Evolutionary conservation across 2,888 invertebrate genomes (phyloP), one percentile per base, ranked within the genome.

Genomic region (Drosophila subquinaria): DNA sequence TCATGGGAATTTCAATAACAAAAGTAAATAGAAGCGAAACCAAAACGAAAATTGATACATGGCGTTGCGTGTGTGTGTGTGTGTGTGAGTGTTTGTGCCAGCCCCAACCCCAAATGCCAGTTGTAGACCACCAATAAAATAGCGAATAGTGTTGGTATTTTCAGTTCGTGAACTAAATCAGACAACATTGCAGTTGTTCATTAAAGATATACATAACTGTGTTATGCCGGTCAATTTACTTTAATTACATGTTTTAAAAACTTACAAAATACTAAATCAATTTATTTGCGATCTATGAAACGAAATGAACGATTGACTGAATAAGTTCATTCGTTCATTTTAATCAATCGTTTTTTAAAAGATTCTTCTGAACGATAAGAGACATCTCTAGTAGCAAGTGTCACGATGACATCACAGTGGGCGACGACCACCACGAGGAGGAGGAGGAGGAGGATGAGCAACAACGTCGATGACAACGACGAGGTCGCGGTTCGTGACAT

Each of bases 21-120:
- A 71, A 73, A 74, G 83, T 80, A 86, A 79, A 74, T 74, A 69
- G 45, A 64, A 43, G 33, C 50, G 42, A 65, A 75, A 52, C 63
- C 45, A 65, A 63, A 80, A 64, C 45, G 74, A 77, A 86, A 83
- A 81, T 72, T 83, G 65, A 82, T 83, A 83, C 68, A 79, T 57
- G 35, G 15, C 23, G 43, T 59, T 30, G 43, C 55, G 61, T 45
- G 38, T 35, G 6, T 56, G 33, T 27, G 17, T 36, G 27, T 53
- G 27, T 53, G 23, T 48, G 15, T 47, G 55, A 55, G 17, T 59
- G 45, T 40, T 52, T 48, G 47, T 48, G 52, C 9, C 64, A 48
- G 30, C 20, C 20, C 62, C 36, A 35, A 17, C 4, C 42, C 11
- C 51, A 30, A 15, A 33, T 11, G 27, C 9, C 47, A 53, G 1